Conservation (phyloP, 2,797 vertebrate genomes). For the Amniataba percoides region DNA sequence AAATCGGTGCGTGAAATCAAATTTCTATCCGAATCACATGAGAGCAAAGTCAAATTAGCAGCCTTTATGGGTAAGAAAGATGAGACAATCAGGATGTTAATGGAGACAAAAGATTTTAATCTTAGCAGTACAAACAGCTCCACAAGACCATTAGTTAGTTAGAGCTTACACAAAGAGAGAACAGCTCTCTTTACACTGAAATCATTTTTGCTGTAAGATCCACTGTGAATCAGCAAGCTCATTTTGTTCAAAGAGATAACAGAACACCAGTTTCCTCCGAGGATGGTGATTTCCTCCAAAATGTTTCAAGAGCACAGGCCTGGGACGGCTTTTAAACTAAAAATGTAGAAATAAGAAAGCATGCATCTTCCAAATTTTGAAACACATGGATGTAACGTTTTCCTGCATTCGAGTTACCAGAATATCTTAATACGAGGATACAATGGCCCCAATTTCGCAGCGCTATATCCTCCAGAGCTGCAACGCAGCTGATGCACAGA, state of each 20-base stretch:
- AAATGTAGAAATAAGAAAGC: constrained; percentile 5
- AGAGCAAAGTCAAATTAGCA: neutral
- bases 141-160: neutral
- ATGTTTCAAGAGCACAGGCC: neutral
- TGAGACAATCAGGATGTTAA: neutral
- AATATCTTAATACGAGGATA: constrained; percentile 18
- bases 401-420: constrained; percentile 8
- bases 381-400: neutral
- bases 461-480: constrained; percentile 37
- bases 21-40: neutral
- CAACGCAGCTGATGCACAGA: constrained; percentile 36
- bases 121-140: neutral
- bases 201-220: neutral
- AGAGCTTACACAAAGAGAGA: neutral
- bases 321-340: neutral
- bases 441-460: constrained; percentile 14
- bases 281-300: neutral
- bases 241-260: neutral
- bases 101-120: neutral
- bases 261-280: neutral
- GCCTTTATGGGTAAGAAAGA: too few relatives aligned
- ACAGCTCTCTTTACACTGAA: neutral
- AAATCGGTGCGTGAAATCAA: neutral
- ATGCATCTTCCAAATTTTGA: constrained; percentile 6
- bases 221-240: constrained; percentile 13